A percentile compares a stretch with the other conserved stretches of the same genome.
Evolutionary conservation across 2,113 vertebrate genomes (phyloP).

Genomic region (Callocephalon fimbriatum): DNA sequence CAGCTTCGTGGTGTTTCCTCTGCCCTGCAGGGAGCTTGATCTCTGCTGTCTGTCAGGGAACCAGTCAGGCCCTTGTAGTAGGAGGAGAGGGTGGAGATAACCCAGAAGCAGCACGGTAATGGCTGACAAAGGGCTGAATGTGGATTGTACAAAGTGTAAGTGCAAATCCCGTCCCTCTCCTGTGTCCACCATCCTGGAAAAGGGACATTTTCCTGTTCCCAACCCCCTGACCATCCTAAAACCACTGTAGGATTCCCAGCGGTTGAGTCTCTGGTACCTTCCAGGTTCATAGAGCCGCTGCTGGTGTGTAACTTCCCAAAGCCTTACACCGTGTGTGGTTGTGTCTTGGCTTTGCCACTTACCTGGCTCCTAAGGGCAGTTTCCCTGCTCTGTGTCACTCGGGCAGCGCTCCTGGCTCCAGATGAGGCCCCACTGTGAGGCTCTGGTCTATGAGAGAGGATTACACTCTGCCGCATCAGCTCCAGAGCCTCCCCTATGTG

Average conservation of each 20-base stretch:
- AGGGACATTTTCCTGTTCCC: not conserved
- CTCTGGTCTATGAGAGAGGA: not conserved
- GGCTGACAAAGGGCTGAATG: not conserved
- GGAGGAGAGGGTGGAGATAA: not conserved
- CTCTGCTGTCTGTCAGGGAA: not conserved
- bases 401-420: not conserved
- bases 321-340: not conserved
- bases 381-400: not conserved
- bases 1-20: rapidly evolving
- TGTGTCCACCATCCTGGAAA: not conserved
- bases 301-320: not conserved
- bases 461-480: rapidly evolving
- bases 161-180: not conserved
- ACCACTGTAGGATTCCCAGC: not conserved
- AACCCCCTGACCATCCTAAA: not conserved
- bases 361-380: not conserved
- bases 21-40: not conserved
- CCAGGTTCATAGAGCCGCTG: not conserved
- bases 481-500: not conserved
- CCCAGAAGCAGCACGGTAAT: rapidly evolving
- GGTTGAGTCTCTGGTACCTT: not conserved
- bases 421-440: not conserved
- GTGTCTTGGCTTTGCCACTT: not conserved
- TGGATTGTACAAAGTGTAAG: rapidly evolving
- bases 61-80: rapidly evolving